These are phyloP conservation scores for Microctonus aethiopoides DNA, from an alignment of 2,888 invertebrate genomes.

Conservation along the genomic window DNA sequence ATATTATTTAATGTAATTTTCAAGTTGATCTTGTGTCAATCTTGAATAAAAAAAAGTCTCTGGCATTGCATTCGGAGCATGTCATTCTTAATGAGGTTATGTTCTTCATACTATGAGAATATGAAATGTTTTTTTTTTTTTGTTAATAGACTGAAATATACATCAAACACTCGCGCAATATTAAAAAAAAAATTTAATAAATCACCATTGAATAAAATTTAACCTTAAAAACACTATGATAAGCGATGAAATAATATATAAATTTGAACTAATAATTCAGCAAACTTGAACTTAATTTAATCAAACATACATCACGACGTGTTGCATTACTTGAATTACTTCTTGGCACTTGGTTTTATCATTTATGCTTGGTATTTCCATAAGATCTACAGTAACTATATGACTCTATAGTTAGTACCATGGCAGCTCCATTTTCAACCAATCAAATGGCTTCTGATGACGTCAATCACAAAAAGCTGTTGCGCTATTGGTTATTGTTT, in stretches of 20 bases:
- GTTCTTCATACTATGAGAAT: slow-evolving; percentile 41
- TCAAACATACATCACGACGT: slow-evolving; percentile 53
- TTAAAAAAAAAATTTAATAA: neutral
- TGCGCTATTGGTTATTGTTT: slow-evolving; percentile 39
- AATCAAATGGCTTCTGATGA: slow-evolving; percentile 37
- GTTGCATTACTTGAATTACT: slow-evolving; percentile 49
- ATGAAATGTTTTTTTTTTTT: slow-evolving; percentile 17
- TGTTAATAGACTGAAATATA: neutral
- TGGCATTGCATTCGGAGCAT: slow-evolving; percentile 44
- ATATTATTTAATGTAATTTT: slow-evolving; percentile 24
- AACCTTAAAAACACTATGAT: neutral
- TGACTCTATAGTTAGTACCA: too few relatives aligned
- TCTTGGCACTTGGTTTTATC: slow-evolving; percentile 43
- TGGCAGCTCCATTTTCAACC: slow-evolving; percentile 27
- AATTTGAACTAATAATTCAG: slow-evolving; percentile 18
- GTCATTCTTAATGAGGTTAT: slow-evolving; percentile 56
- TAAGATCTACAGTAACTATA: too few relatives aligned
- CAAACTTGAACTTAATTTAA: slow-evolving; percentile 52
- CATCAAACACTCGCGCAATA: neutral
- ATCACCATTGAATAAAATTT: neutral
- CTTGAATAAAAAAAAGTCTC: slow-evolving; percentile 42
- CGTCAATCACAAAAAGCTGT: slow-evolving; percentile 37
- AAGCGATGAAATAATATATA: neutral
- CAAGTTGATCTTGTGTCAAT: slow-evolving; percentile 37
- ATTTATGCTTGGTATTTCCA: slow-evolving; percentile 27